phyloP scores from a whole-genome alignment of 2,888 invertebrate species.

The Chrysina gloriosa region DNA sequence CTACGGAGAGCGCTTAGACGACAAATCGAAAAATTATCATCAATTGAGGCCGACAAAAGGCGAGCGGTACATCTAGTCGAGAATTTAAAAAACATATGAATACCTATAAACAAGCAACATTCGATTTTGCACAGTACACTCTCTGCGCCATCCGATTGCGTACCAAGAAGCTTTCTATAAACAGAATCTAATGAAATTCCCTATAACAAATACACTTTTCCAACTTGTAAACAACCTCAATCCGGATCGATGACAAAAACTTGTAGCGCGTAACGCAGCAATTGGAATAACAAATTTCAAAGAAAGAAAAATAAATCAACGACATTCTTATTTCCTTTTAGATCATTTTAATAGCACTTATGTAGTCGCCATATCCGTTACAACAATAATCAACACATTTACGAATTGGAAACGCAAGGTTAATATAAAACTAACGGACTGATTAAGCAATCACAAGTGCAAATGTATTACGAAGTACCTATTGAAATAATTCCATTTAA shows the following conservation, averaged over 20 bases:
- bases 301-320: constrained; percentile 18
- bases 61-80: constrained; percentile 49
- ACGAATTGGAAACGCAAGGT: background rate
- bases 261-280: constrained; percentile 18
- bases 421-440: too few species aligned
- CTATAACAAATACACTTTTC: constrained; percentile 38
- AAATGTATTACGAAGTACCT: too few species aligned
- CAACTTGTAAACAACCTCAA: constrained; percentile 35
- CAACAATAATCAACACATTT: constrained; percentile 2
- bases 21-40: constrained; percentile 57
- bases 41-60: constrained; percentile 54
- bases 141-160: background rate
- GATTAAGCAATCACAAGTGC: too few species aligned
- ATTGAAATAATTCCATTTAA: too few species aligned
- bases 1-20: constrained; percentile 52
- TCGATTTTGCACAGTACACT: constrained; percentile 16
- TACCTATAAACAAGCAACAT: constrained; percentile 40
- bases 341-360: background rate
- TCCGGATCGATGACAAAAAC: constrained; percentile 27
- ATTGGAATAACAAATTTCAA: constrained; percentile 36
- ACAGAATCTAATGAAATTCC: constrained; percentile 38
- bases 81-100: constrained; percentile 46
- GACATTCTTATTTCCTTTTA: constrained; percentile 17
- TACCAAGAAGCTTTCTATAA: constrained; percentile 24
- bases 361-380: background rate